A percentile compares a stretch with the other conserved stretches of the same genome.
These are phyloP conservation scores for Asobara japonica DNA, from an alignment of 1,140 invertebrate species.

Conservation along the genomic window DNA sequence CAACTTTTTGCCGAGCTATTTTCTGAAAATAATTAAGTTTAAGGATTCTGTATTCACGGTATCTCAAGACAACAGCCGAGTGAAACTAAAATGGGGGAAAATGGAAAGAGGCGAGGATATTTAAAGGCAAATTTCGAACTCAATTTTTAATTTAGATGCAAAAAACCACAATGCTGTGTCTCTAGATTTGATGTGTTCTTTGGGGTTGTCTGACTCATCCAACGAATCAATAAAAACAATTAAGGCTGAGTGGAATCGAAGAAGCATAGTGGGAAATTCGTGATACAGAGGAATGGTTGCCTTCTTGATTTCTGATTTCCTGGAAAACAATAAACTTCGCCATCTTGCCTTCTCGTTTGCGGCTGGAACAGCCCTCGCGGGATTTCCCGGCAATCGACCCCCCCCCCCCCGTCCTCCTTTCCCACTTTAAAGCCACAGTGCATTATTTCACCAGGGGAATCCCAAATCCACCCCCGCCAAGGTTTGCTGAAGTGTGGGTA, in stretches of 20 bases:
- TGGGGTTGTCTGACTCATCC: too few species aligned
- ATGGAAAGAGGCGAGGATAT: neutral
- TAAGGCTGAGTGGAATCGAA: too few species aligned
- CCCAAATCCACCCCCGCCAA: neutral
- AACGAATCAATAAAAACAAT: too few species aligned
- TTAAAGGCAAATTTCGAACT: neutral
- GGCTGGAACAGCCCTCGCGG: neutral
- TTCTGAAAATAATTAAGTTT: conserved; percentile 1
- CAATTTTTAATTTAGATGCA: too few species aligned
- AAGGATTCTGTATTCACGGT: neutral
- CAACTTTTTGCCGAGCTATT: neutral
- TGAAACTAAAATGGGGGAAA: neutral
- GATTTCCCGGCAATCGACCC: conserved; percentile 17
- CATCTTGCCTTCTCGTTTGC: neutral
- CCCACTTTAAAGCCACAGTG: too few species aligned
- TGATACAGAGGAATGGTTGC: too few species aligned
- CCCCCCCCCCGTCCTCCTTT: too few species aligned
- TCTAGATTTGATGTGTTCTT: too few species aligned
- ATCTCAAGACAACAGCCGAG: neutral
- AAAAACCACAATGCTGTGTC: too few species aligned
- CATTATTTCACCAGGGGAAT: conserved; percentile 14
- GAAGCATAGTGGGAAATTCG: too few species aligned
- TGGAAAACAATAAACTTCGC: too few species aligned
- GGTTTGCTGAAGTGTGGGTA: neutral
- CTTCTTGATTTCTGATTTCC: too few species aligned